Percentiles rank a stretch among this genome's conserved stretches.
phyloP scores from a whole-genome alignment of 2,888 invertebrate species.

The Caenorhabditis imperialis region DNA sequence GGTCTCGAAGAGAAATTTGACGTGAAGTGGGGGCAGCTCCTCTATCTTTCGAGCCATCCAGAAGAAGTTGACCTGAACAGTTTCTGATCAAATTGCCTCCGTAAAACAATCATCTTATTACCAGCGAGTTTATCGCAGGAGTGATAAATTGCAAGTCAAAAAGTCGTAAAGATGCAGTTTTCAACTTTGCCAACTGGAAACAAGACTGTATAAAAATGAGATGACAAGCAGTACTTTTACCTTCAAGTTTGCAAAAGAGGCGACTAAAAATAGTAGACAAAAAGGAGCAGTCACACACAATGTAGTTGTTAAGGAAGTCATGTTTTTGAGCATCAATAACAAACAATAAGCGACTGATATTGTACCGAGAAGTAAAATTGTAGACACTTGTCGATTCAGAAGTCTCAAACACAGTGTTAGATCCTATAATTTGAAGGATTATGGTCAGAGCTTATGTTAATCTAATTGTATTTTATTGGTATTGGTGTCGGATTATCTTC shows the following conservation, averaged over 20 bases:
- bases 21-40: slow-evolving; percentile 14
- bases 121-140: slow-evolving; percentile 48
- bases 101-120: slow-evolving; percentile 10
- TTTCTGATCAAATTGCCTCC: neutral
- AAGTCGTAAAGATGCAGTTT: slow-evolving; percentile 43
- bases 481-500: neutral
- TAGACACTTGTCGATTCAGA: slow-evolving; percentile 22
- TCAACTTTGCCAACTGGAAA: slow-evolving; percentile 42
- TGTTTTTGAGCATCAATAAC: slow-evolving; percentile 25
- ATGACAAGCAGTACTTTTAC: neutral
- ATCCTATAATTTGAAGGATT: slow-evolving; percentile 37
- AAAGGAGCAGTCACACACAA: slow-evolving; percentile 21
- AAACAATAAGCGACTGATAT: slow-evolving; percentile 31
- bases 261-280: slow-evolving; percentile 23
- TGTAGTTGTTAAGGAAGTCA: slow-evolving; percentile 22
- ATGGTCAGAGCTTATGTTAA: too few species aligned
- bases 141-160: slow-evolving; percentile 57
- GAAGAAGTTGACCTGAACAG: slow-evolving; percentile 44
- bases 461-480: too few species aligned
- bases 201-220: neutral
- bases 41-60: slow-evolving; percentile 53
- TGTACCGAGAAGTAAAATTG: slow-evolving; percentile 10
- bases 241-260: slow-evolving; percentile 27
- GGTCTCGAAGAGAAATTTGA: slow-evolving; percentile 35
- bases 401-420: slow-evolving; percentile 19